Conservation (phyloP, 35 echinoderm and acorn worm species). For the Diadema setosum region DNA sequence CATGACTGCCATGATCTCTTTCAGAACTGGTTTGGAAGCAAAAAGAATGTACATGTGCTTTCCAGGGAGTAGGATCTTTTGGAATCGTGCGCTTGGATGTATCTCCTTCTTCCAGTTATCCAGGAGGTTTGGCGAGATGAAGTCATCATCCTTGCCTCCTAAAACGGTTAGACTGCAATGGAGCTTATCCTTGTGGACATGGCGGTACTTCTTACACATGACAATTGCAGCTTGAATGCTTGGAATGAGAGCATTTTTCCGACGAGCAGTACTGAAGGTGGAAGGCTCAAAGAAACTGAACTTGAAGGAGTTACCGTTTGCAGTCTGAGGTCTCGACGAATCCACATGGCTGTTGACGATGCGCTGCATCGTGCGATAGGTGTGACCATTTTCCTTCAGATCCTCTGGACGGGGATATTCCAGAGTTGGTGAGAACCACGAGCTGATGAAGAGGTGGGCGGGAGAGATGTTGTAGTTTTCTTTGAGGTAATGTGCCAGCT, state of each 20-base stretch:
- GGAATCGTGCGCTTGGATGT: constrained; percentile 39
- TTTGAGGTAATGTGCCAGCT: constrained; percentile 71
- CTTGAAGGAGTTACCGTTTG: constrained; percentile 42
- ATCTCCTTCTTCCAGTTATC: constrained; percentile 86
- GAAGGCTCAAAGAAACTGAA: constrained; percentile 93
- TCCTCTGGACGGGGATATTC: constrained; percentile 91
- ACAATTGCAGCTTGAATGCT: constrained; percentile 83
- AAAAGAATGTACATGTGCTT: constrained; percentile 86
- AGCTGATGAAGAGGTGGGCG: constrained; percentile 74
- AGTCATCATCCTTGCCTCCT: constrained; percentile 79
- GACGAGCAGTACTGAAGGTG: constrained; percentile 53
- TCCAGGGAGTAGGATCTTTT: constrained; percentile 70
- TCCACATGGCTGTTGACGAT: constrained; percentile 40
- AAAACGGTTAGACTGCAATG: constrained; percentile 74
- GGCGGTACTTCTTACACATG: constrained; percentile 85
- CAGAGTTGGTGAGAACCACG: constrained; percentile 88
- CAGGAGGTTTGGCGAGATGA: constrained; percentile 62
- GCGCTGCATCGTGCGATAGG: constrained; percentile 62
- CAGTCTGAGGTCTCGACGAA: constrained; percentile 32
- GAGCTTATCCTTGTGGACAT: constrained; percentile 67
- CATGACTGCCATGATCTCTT: constrained; percentile 52
- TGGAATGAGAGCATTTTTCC: constrained; percentile 67
- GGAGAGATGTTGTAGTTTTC: constrained; percentile 75
- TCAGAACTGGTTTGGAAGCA: constrained; percentile 48
- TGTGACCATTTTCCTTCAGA: constrained; percentile 53